A percentile compares a stretch with the other conserved stretches of the same genome.
Evolutionary conservation across 37 sponge, comb jelly and placozoan species (phyloP).

Genomic region (Cladorhizidae sp.): DNA sequence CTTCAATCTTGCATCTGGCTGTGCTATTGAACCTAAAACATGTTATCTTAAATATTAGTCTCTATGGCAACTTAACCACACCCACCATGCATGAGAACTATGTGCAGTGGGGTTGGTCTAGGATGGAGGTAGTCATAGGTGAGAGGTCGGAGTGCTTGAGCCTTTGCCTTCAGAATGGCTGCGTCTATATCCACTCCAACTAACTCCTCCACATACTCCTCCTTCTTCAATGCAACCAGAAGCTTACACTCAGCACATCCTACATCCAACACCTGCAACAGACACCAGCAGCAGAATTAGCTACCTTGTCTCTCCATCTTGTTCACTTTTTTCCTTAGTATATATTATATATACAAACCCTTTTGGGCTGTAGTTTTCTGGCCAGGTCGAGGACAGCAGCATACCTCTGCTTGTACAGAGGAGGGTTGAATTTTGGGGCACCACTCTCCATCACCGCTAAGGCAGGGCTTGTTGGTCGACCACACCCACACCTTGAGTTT

Average conservation of each 20-base stretch:
- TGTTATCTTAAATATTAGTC: not conserved
- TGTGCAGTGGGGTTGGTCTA: constrained; percentile 58
- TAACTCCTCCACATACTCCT: constrained; percentile 56
- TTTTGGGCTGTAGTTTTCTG: constrained; percentile 35
- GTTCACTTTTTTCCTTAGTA: not conserved
- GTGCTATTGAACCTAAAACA: constrained; percentile 62
- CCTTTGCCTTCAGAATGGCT: constrained; percentile 36
- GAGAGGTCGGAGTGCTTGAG: constrained; percentile 52
- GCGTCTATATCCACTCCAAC: constrained; percentile 87
- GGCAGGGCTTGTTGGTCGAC: no score
- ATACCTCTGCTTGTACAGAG: constrained; percentile 90
- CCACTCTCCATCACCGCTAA: not conserved
- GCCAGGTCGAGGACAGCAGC: constrained; percentile 40
- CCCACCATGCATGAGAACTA: constrained; percentile 70
- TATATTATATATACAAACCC: constrained; percentile 32
- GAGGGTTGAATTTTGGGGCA: constrained; percentile 72
- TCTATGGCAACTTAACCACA: not conserved
- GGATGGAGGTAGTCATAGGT: constrained; percentile 66
- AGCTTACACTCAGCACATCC: constrained; percentile 87
- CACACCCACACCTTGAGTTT: no score
- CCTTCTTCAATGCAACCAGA: constrained; percentile 44
- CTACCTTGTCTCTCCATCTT: not conserved
- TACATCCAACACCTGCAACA: constrained; percentile 78
- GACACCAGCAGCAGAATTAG: not conserved
- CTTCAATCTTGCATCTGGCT: constrained; percentile 76